Percentiles rank a stretch among this genome's conserved stretches.
Evolutionary conservation across 2,797 vertebrate genomes (phyloP).

Genomic region (Heteromormyrus szaboi): DNA sequence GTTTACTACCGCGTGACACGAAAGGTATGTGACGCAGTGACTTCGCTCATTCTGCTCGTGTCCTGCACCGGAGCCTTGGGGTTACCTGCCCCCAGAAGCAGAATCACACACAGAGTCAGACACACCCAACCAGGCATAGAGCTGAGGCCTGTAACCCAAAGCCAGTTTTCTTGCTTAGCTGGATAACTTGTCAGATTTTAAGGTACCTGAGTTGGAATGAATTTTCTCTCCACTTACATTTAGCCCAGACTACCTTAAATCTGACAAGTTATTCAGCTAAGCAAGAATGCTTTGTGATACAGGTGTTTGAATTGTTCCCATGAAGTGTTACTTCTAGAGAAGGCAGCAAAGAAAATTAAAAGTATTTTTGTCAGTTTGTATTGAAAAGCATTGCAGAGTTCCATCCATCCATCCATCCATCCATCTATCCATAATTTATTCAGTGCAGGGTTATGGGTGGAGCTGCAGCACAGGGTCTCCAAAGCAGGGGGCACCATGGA

Average conservation of each 20-base stretch:
- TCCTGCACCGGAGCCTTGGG: not conserved
- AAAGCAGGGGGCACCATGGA: not conserved
- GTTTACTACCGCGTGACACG: constrained; percentile 58
- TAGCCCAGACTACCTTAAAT: not conserved
- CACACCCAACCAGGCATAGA: not conserved
- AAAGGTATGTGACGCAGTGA: constrained; percentile 58
- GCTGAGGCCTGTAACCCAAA: not conserved
- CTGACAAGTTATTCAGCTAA: not conserved
- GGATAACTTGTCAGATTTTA: not conserved
- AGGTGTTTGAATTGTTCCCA: not conserved
- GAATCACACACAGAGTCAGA: not conserved
- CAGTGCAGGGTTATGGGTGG: not conserved
- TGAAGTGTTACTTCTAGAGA: not conserved
- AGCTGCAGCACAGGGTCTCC: not conserved
- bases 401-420: not conserved
- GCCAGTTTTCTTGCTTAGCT: not conserved
- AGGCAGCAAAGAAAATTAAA: not conserved
- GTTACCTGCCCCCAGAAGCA: not conserved
- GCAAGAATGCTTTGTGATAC: not conserved
- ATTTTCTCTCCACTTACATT: not conserved
- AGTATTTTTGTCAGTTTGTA: not conserved
- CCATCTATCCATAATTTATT: not conserved
- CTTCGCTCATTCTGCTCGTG: no score
- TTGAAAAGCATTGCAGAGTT: not conserved
- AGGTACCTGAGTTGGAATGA: not conserved